These are phyloP conservation scores for Electrona antarctica DNA, from an alignment of 2,113 vertebrate species.

Conservation along the genomic window DNA sequence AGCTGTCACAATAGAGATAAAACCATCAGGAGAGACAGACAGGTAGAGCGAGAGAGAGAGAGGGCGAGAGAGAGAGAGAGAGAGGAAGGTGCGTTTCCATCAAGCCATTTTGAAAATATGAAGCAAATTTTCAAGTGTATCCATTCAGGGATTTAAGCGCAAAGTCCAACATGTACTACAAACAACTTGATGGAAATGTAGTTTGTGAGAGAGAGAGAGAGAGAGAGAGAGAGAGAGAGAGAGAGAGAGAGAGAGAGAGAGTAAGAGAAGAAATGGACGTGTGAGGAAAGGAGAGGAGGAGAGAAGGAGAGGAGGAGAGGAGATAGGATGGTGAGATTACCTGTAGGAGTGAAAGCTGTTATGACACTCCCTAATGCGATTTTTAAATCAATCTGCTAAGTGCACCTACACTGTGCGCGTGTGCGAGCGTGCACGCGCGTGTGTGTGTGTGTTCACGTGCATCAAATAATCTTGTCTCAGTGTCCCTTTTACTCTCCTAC, in stretches of 20 bases:
- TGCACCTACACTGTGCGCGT: slow-evolving; percentile 58
- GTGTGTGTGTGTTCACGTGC: slow-evolving; percentile 48
- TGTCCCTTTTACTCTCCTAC: too few species aligned
- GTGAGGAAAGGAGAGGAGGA: neutral
- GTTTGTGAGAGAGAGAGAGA: too few species aligned
- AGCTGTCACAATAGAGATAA: slow-evolving; percentile 68
- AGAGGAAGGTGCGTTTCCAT: slow-evolving; percentile 1
- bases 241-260: too few species aligned
- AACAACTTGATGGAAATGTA: too few species aligned
- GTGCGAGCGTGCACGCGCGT: slow-evolving; percentile 36
- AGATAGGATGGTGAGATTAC: slow-evolving; percentile 58
- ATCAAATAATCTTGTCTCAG: slow-evolving; percentile 66
- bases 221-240: too few species aligned
- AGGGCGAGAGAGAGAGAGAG: slow-evolving; percentile 11
- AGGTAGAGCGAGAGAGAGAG: slow-evolving; percentile 42
- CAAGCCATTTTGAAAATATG: too few species aligned
- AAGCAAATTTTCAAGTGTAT: too few species aligned
- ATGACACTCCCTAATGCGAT: slow-evolving; percentile 74
- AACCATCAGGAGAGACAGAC: slow-evolving; percentile 50
- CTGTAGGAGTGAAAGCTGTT: slow-evolving; percentile 66
- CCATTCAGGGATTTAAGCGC: too few species aligned
- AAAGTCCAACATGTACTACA: too few species aligned
- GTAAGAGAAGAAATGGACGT: neutral
- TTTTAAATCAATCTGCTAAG: slow-evolving; percentile 79
- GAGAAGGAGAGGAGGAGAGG: neutral